A percentile compares a stretch with the other conserved stretches of the same genome.
Evolutionary conservation across 2,113 vertebrate genomes (phyloP).

Genomic region (Numenius arquata): DNA sequence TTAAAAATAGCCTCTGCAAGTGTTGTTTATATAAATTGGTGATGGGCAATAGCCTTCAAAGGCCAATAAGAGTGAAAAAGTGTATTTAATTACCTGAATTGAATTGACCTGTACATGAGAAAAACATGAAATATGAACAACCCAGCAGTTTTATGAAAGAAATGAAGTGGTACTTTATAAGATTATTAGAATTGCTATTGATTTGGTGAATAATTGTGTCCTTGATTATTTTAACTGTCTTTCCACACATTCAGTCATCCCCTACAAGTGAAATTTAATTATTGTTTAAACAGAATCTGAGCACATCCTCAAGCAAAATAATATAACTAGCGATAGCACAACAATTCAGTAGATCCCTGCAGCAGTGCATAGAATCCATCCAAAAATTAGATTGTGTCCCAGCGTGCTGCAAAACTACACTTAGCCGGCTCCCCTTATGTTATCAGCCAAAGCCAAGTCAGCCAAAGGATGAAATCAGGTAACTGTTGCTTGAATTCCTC

Average conservation of each 20-base stretch:
- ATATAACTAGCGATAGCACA: not conserved
- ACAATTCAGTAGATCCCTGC: not conserved
- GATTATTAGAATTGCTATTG: constrained; percentile 20
- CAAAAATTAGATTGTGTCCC: not conserved
- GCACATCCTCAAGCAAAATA: constrained; percentile 12
- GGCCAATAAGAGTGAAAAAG: not conserved
- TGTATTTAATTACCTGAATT: constrained; percentile 10
- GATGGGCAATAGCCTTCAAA: not conserved
- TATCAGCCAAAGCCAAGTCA: not conserved
- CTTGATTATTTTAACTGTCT: constrained; percentile 28
- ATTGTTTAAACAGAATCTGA: constrained; percentile 8
- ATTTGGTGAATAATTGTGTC: constrained; percentile 23
- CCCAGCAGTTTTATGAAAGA: not conserved
- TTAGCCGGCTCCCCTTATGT: not conserved
- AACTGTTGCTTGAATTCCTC: not conserved
- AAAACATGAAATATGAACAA: not conserved
- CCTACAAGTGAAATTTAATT: constrained; percentile 36
- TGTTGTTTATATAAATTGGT: constrained; percentile 31
- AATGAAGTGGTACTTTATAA: not conserved
- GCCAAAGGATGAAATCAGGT: not conserved
- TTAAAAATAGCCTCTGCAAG: constrained; percentile 57
- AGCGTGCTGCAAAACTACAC: not conserved
- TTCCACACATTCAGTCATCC: not conserved
- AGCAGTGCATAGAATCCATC: not conserved
- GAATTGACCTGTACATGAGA: not conserved